A percentile compares a stretch with the other conserved stretches of the same genome.
Evolutionary conservation across 2,113 vertebrate species (phyloP).

Genomic region (Diglossa brunneiventris): DNA sequence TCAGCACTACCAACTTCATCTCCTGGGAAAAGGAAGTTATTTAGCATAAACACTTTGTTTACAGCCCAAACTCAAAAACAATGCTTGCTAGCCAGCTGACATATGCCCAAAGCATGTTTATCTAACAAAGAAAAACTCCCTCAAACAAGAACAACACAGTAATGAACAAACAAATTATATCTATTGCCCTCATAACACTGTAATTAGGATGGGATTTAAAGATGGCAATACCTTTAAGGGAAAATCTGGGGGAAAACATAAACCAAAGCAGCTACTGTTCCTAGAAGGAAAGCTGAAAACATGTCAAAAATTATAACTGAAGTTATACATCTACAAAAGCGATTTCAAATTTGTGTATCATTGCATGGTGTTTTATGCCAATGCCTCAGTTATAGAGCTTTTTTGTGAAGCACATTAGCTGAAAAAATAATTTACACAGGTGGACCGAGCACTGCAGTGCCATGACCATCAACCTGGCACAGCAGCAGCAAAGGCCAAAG

Average conservation of each 20-base stretch:
- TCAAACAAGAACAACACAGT: not conserved
- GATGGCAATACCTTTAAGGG: not conserved
- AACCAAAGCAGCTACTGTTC: not conserved
- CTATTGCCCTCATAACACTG: not conserved
- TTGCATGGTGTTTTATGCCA: not conserved
- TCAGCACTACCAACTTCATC: not conserved
- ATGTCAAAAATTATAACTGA: not conserved
- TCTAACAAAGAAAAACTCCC: not conserved
- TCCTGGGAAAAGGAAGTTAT: not conserved
- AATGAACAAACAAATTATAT: not conserved
- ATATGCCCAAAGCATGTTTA: not conserved
- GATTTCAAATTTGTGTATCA: not conserved
- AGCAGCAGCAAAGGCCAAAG: accelerated
- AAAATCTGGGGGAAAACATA: not conserved
- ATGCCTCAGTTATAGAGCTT: accelerated
- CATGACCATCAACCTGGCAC: not conserved
- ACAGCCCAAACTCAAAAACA: not conserved
- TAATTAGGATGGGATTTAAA: not conserved
- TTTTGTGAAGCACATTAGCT: not conserved
- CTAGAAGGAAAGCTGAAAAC: not conserved
- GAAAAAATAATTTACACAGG: not conserved
- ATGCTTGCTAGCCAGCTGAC: not conserved
- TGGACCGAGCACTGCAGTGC: not conserved
- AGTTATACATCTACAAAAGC: not conserved
- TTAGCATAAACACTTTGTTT: not conserved